Evolutionary conservation across 2,888 invertebrate species (phyloP).

Genomic region (Drosophila differens): DNA sequence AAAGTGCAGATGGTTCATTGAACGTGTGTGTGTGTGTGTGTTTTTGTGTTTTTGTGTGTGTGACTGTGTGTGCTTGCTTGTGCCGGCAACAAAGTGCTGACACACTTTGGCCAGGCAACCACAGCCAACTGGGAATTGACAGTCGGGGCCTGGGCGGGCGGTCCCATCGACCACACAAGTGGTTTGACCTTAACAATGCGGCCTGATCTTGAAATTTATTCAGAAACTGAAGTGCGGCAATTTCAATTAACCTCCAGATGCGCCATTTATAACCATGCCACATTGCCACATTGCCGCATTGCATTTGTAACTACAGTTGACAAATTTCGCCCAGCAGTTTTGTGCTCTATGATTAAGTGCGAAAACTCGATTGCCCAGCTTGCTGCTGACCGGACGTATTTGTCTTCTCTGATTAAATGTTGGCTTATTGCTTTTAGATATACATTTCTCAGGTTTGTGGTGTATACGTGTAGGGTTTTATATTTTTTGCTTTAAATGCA

Average conservation of each 20-base stretch:
- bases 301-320: constrained; percentile 44
- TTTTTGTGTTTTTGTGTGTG: constrained; percentile 20
- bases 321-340: constrained; percentile 53
- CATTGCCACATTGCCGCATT: not conserved
- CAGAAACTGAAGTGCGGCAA: constrained; percentile 38
- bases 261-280: constrained; percentile 42
- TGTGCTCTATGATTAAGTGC: constrained; percentile 45
- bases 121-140: constrained; percentile 52
- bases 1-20: constrained; percentile 70
- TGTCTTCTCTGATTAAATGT: constrained; percentile 27
- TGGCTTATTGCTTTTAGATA: constrained; percentile 33
- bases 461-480: not conserved
- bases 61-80: constrained; percentile 11
- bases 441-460: not conserved
- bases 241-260: constrained; percentile 72
- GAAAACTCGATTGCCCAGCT: constrained; percentile 21
- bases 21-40: constrained; percentile 46
- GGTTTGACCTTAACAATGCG: constrained; percentile 72
- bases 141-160: constrained; percentile 32
- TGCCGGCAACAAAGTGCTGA: constrained; percentile 64
- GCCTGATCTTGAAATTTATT: constrained; percentile 63
- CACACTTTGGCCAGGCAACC: constrained; percentile 72
- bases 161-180: constrained; percentile 71
- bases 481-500: constrained; percentile 12
- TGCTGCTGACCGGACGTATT: constrained; percentile 19